Conservation (phyloP, 2,888 invertebrate species). For the Tiliacea citrago region DNA sequence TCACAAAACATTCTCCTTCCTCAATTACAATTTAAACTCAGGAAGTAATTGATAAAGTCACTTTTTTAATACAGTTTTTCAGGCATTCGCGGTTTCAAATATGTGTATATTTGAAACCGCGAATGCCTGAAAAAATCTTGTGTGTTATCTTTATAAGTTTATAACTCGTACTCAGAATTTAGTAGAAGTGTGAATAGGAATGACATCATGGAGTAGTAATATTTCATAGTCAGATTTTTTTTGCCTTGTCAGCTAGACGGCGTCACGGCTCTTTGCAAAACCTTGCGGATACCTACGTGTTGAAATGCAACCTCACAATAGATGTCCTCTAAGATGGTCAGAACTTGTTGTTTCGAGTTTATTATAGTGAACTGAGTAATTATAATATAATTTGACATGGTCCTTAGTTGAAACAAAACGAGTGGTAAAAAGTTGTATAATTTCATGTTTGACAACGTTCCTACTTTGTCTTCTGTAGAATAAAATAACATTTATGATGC, state of each 20-base stretch:
- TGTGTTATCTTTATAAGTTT: background rate
- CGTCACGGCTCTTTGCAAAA: constrained; percentile 28
- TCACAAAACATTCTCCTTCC: background rate
- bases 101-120: no score
- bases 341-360: background rate
- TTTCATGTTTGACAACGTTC: background rate
- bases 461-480: background rate
- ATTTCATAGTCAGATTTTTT: constrained; percentile 32
- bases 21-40: background rate
- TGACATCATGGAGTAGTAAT: constrained; percentile 38
- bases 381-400: background rate
- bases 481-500: background rate
- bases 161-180: constrained; percentile 15
- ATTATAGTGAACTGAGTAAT: background rate
- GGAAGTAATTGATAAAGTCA: background rate
- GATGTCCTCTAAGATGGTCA: constrained; percentile 22
- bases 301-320: constrained; percentile 13
- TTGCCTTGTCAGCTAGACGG: constrained; percentile 31
- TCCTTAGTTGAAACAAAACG: no score
- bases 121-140: background rate
- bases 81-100: background rate
- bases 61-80: background rate
- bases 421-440: background rate
- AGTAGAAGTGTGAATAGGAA: constrained; percentile 17
- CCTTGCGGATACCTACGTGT: constrained; percentile 25